Conservation (phyloP, 2,888 invertebrate species). For the Orchesella flavescens region DNA sequence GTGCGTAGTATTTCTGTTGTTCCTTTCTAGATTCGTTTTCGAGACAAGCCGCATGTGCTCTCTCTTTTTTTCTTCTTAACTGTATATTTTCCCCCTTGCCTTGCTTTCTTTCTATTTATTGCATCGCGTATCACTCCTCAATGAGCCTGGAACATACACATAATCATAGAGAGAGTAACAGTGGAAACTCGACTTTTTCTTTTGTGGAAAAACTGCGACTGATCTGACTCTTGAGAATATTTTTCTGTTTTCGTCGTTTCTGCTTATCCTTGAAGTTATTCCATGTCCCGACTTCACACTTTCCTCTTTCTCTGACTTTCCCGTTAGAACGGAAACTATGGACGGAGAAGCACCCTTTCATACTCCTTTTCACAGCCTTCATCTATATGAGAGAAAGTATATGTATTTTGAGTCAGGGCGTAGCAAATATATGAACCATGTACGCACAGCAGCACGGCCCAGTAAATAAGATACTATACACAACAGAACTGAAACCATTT, state of each 20-base stretch:
- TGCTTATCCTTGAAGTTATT: slow-evolving; percentile 56
- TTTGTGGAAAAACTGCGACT: slow-evolving; percentile 46
- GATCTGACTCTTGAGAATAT: slow-evolving; percentile 61
- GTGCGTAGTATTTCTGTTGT: slow-evolving; percentile 7
- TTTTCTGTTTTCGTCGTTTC: slow-evolving; percentile 45
- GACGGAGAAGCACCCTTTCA: background rate
- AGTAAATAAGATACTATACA: no score
- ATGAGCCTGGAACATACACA: slow-evolving; percentile 38
- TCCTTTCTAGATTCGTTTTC: slow-evolving; percentile 40
- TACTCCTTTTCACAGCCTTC: background rate
- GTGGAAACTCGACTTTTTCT: slow-evolving; percentile 16
- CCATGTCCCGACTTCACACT: slow-evolving; percentile 40
- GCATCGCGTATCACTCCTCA: slow-evolving; percentile 49
- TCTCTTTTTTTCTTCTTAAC: background rate
- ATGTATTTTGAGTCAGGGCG: slow-evolving; percentile 15
- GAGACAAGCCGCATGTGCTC: slow-evolving; percentile 1
- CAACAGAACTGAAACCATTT: no score
- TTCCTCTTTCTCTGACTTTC: slow-evolving; percentile 34
- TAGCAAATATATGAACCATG: background rate
- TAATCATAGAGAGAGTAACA: slow-evolving; percentile 28
- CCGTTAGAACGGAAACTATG: slow-evolving; percentile 42
- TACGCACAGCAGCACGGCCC: background rate
- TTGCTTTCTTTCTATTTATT: slow-evolving; percentile 42
- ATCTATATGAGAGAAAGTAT: background rate
- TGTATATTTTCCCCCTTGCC: slow-evolving; percentile 12